These are phyloP conservation scores for Harpalus rufipes DNA, from an alignment of 2,888 invertebrate species.

Conservation along the genomic window DNA sequence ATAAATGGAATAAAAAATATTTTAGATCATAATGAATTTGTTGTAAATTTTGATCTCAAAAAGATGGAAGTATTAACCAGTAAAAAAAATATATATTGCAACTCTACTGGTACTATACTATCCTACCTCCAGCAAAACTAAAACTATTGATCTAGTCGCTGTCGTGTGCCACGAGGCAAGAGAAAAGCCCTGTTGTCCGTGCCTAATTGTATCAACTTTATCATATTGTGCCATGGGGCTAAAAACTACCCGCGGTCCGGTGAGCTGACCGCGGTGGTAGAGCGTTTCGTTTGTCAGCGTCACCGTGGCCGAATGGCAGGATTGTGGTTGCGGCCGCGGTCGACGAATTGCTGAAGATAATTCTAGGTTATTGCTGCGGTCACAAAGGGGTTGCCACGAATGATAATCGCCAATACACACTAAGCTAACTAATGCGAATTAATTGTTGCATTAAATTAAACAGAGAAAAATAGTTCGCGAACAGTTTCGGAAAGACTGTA, in stretches of 20 bases:
- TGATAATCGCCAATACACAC: not conserved
- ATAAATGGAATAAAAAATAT: too few species aligned
- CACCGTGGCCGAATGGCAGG: not conserved
- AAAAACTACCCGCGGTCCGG: not conserved
- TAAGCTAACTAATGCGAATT: not conserved
- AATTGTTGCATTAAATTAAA: not conserved
- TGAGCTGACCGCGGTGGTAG: not conserved
- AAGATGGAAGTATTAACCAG: too few species aligned
- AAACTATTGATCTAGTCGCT: not conserved
- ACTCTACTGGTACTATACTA: not conserved
- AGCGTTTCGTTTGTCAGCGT: not conserved
- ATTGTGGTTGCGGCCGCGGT: not conserved
- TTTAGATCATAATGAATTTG: too few species aligned
- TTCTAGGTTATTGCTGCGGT: conserved; percentile 14
- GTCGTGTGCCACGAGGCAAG: not conserved
- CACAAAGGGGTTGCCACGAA: not conserved
- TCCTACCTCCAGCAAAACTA: not conserved
- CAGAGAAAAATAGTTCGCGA: too few species aligned
- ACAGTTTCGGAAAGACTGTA: too few species aligned
- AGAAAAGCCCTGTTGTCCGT: not conserved
- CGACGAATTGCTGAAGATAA: conserved; percentile 5
- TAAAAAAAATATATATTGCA: not conserved
- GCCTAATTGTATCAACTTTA: conserved; percentile 2
- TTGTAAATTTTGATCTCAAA: too few species aligned
- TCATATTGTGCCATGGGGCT: not conserved